Conservation (phyloP, 2,113 vertebrate genomes). For the Clarias macrocephalus region DNA sequence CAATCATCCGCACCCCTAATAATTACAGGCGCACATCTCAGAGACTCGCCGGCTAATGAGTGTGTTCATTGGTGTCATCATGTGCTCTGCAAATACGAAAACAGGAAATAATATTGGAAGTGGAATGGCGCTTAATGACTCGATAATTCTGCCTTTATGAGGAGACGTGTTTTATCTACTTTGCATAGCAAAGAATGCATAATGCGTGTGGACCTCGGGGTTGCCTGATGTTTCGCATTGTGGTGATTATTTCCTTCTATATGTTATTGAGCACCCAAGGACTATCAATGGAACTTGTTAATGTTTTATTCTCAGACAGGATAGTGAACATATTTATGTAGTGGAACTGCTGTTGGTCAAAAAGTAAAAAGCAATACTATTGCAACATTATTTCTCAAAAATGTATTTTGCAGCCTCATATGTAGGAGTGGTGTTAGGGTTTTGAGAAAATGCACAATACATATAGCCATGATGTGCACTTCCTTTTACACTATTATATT, state of each 20-base stretch:
- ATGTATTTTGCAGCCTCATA: background rate
- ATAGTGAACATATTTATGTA: background rate
- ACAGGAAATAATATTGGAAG: constrained; percentile 49
- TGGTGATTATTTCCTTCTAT: background rate
- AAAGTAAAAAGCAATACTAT: background rate
- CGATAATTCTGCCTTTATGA: constrained; percentile 27
- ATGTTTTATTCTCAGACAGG: background rate
- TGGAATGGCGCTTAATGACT: constrained; percentile 43
- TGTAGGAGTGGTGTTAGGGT: background rate
- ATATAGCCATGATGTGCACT: background rate
- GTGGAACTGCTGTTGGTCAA: background rate
- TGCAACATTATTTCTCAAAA: background rate
- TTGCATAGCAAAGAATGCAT: constrained; percentile 24
- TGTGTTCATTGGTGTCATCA: constrained; percentile 88
- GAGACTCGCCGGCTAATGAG: constrained; percentile 90
- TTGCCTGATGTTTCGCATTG: background rate
- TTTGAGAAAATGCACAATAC: background rate
- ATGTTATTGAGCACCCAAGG: background rate
- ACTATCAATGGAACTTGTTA: background rate
- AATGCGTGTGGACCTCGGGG: background rate
- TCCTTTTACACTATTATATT: background rate
- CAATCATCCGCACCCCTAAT: constrained; percentile 83
- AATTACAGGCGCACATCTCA: constrained; percentile 88
- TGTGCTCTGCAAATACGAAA: constrained; percentile 37
- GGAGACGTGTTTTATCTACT: constrained; percentile 10